Conservation (phyloP, 2,888 invertebrate species). For the Nowickia ferox region DNA sequence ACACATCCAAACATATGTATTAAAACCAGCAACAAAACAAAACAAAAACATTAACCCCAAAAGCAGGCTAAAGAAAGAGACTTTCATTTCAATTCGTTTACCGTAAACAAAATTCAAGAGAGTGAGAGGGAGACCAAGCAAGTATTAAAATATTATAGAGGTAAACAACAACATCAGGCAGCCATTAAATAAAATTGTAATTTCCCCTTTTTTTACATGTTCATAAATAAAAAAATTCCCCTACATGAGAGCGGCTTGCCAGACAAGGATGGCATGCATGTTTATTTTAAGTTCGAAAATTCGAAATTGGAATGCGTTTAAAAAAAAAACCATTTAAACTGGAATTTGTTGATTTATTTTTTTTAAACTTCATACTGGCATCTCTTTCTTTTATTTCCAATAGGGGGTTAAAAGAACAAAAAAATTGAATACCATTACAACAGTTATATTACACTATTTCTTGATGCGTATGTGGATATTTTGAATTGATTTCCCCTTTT, state of each 20-base stretch:
- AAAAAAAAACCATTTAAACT: not conserved
- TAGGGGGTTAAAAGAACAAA: not conserved
- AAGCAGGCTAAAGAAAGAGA: too few species aligned
- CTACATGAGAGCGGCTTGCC: not conserved
- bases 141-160: not conserved
- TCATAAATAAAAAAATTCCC: constrained; percentile 20
- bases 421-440: not conserved
- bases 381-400: constrained; percentile 39
- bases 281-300: constrained; percentile 53
- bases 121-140: not conserved
- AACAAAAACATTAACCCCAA: too few species aligned
- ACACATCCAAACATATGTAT: not conserved
- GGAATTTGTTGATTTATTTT: not conserved
- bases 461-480: not conserved
- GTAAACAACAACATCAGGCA: constrained; percentile 36
- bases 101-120: not conserved
- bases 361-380: not conserved
- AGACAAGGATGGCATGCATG: not conserved
- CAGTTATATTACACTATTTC: not conserved
- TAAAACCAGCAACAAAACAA: too few species aligned
- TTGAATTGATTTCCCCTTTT: not conserved
- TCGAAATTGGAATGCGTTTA: constrained; percentile 59
- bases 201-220: constrained; percentile 25
- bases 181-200: constrained; percentile 67
- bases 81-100: too few species aligned